Evolutionary conservation across 2,888 invertebrate genomes (phyloP), one percentile per base, ranked within the genome.

Genomic region (Leptopilina drosophilae): DNA sequence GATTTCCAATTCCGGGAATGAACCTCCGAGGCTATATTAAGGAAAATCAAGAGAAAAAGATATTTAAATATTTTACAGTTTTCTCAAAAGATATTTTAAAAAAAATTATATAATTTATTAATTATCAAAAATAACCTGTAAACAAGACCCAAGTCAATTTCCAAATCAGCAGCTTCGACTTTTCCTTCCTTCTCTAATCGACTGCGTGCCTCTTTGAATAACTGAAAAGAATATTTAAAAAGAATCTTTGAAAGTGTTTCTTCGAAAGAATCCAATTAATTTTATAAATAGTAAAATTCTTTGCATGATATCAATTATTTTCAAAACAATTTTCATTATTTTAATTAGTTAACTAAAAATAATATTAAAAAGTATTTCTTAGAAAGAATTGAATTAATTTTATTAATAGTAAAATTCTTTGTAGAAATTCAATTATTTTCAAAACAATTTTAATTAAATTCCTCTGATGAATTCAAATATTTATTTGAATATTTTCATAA

Each of bases 1-100:
- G 46, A 95, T 92, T 88, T 96, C 94, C 46, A 96, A 92, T 79
- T 95, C 94, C 0, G 97, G 97, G 90, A 97, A 96, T 80, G 95
- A 95, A 9, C 95, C 94, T 0, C 96, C 96, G 69, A 96, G 92
- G 77, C 95, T 95, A 15, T 95, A 15, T 15, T 59, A 0, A 14
- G 0, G 33, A 59, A 59, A 59, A 33, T 9, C 9, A 33, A 5
- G 40, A 12, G 33, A 15, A 59, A 59, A 15, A 56, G n/a, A 11
- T 12, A 56, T 56, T 56, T 33, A 33, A 33, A 2, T 33, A 33
- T 33, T 33, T 33, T 5, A 33, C 5, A 33, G 33, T 33, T 33
- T 33, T 33, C 33, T 33, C 33, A 2, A n/a, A 59, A n/a, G 15
- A 59, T n/a, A 15, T 15, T 15, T 6, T 15, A 5, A 59, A 7